These are phyloP conservation scores for Xenus cinereus DNA, from an alignment of 2,113 vertebrate genomes.

Conservation along the genomic window DNA sequence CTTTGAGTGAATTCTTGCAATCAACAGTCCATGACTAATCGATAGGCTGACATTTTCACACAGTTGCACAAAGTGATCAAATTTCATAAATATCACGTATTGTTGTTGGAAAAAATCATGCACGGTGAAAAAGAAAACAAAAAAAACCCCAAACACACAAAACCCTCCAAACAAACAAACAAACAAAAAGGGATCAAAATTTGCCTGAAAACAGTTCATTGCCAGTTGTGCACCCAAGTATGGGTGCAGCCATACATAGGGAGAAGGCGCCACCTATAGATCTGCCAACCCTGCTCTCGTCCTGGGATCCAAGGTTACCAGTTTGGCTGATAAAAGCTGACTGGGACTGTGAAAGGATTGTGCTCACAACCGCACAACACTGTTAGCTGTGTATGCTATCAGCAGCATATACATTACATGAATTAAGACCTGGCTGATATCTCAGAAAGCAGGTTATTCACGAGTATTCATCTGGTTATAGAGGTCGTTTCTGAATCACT, in stretches of 20 bases:
- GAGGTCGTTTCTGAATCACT: not conserved
- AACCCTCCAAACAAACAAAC: not conserved
- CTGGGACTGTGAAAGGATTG: not conserved
- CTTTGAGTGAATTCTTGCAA: conserved; percentile 48
- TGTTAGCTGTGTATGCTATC: fast-evolving
- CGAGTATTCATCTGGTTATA: not conserved
- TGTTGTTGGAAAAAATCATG: not conserved
- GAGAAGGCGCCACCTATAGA: not conserved
- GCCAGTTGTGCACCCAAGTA: fast-evolving
- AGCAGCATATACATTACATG: fast-evolving
- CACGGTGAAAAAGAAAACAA: fast-evolving
- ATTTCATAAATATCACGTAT: conserved; percentile 27
- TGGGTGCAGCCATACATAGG: not conserved
- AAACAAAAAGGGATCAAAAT: not conserved
- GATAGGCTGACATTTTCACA: conserved; percentile 58
- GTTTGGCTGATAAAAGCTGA: not conserved
- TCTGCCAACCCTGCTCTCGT: fast-evolving
- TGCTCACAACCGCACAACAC: not conserved
- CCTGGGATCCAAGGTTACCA: no score
- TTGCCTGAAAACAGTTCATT: fast-evolving
- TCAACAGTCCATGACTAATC: conserved; percentile 47
- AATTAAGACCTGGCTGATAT: not conserved
- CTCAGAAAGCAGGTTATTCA: not conserved
- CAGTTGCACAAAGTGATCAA: conserved; percentile 49
- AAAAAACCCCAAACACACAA: not conserved